phyloP scores from a whole-genome alignment of 1,140 invertebrate genomes.

The Eriosoma lanigerum region DNA sequence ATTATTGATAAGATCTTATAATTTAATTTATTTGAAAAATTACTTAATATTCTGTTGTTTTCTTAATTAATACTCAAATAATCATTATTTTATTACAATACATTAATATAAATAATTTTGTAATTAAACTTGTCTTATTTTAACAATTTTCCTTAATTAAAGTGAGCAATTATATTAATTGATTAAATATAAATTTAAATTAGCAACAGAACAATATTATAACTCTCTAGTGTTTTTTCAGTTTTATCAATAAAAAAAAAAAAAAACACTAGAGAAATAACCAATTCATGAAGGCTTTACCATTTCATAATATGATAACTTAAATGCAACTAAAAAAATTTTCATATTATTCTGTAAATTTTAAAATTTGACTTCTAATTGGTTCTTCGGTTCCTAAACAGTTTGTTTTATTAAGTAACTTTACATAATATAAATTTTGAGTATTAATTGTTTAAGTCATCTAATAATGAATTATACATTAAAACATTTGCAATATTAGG shows the following conservation, averaged over 20 bases:
- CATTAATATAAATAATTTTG: background rate
- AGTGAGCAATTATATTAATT: background rate
- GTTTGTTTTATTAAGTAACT: too few species aligned
- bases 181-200: background rate
- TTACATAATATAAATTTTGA: too few species aligned
- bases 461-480: background rate
- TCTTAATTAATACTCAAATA: background rate
- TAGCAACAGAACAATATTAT: background rate
- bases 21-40: background rate
- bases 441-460: too few species aligned
- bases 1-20: background rate
- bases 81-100: background rate
- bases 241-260: too few species aligned
- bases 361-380: too few species aligned
- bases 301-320: too few species aligned
- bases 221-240: background rate
- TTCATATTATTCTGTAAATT: too few species aligned
- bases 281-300: too few species aligned
- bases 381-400: too few species aligned
- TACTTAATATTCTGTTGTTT: background rate
- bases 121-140: background rate
- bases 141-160: background rate
- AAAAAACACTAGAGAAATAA: too few species aligned
- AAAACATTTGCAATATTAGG: background rate
- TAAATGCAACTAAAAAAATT: too few species aligned